phyloP scores from a whole-genome alignment of 2,797 vertebrate species.

The Cichlasoma orientale region DNA sequence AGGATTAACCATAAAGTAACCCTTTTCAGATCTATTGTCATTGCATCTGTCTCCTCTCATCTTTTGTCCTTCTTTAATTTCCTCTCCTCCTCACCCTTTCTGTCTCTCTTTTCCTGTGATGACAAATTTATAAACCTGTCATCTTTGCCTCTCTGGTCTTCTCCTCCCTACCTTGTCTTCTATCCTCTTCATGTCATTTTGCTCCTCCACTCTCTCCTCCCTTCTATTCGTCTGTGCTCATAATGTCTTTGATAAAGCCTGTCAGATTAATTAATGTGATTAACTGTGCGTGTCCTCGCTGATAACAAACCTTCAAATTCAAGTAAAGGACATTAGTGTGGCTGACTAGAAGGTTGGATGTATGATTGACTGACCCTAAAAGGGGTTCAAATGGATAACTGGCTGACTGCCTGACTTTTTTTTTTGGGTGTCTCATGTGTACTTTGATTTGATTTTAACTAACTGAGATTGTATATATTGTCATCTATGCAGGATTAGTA shows the following conservation, averaged over 20 bases:
- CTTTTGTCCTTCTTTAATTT: slow-evolving; percentile 67
- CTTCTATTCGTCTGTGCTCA: slow-evolving; percentile 44
- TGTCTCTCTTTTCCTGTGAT: slow-evolving; percentile 34
- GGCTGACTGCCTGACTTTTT: neutral
- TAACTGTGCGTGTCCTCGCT: slow-evolving; percentile 48
- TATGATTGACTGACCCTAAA: slow-evolving; percentile 18
- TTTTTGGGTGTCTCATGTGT: neutral
- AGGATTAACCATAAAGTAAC: slow-evolving; percentile 61
- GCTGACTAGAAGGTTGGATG: slow-evolving; percentile 22
- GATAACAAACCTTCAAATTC: slow-evolving; percentile 61
- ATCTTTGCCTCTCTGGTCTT: slow-evolving; percentile 9
- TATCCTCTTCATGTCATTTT: slow-evolving; percentile 32
- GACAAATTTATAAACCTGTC: slow-evolving; percentile 61
- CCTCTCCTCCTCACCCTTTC: slow-evolving; percentile 37
- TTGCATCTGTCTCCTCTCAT: slow-evolving; percentile 50
- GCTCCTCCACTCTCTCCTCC: slow-evolving; percentile 20
- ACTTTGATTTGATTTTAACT: slow-evolving; percentile 21
- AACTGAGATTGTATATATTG: neutral
- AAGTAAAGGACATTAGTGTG: slow-evolving; percentile 39
- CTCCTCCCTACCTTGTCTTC: slow-evolving; percentile 17
- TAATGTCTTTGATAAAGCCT: slow-evolving; percentile 65
- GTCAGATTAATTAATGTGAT: slow-evolving; percentile 76
- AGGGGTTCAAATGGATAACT: slow-evolving; percentile 1
- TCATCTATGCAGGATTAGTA: too few species aligned
- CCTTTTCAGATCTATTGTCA: slow-evolving; percentile 54